Evolutionary conservation across 2,888 invertebrate genomes (phyloP), one percentile per base, ranked within the genome.

Genomic region (Leptinotarsa peninsularis): DNA sequence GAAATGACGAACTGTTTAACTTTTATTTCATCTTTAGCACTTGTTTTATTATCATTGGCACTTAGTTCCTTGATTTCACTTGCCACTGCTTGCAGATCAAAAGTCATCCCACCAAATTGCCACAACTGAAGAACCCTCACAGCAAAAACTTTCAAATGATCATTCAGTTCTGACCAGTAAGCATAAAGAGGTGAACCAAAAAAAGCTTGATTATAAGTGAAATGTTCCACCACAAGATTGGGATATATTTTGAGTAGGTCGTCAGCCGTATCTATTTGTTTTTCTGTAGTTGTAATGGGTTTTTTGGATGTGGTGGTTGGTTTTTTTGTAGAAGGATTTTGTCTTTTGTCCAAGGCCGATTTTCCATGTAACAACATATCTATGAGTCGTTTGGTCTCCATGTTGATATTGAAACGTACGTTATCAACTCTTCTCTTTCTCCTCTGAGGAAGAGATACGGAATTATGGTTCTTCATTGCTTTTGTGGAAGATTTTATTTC

Each of bases 71-170:
- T 43, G 43, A 63, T 33, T n/a, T 63, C 63, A 27, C 49, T 72
- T 60, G 52, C 17, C 0, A 50, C 56, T 18, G 27, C 74, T 10
- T 79, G 75, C 67, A 86, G 78, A 72, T 85, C 85, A 75, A 87
- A 88, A 72, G 85, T 87, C 13, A 91, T 86, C 3, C 92, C 92
- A 13, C 91, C 91, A 78, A 88, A 87, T 82, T 91, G 89, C 91
- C 91, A 92, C 43, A 91, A 87, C 63, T 90, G 88, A 76, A 89
- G 86, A 43, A 90, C 86, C 80, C 92, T 87, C 1, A 89, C 87
- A 60, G 91, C 91, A 82, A 92, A 91, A 23, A 89, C 82, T 21
- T 90, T 82, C 76, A 89, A 87, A 10, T 86, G 81, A 1, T 84
- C 79, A n/a, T 90, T 89, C 70, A 91, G 87, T 43, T 84, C 85